Evolutionary conservation across 92 coral and sea anemone species (phyloP).

Genomic region (Porites evermanni): DNA sequence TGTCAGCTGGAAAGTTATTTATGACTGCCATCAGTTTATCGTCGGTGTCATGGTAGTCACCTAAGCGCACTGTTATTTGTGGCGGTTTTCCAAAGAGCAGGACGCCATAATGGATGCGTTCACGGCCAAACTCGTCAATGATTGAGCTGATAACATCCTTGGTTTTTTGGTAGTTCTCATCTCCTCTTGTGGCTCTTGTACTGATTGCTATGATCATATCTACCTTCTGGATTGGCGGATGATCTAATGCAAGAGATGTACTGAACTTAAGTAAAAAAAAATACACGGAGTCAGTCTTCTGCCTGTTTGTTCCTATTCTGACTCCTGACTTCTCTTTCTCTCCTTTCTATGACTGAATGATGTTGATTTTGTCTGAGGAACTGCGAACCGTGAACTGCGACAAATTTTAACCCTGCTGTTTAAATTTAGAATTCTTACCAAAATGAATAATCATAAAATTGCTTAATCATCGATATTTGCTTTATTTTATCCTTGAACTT

Average conservation of each 20-base stretch:
- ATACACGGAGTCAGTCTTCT: background rate
- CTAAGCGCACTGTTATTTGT: constrained; percentile 1
- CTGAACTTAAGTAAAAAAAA: background rate
- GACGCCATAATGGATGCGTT: constrained; percentile 41
- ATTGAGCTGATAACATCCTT: constrained; percentile 68
- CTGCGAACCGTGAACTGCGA: too few species aligned
- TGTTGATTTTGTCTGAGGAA: too few species aligned
- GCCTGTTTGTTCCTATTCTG: too few species aligned
- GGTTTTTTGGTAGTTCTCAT: constrained; percentile 63
- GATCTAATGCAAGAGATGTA: background rate
- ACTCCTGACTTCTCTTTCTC: too few species aligned
- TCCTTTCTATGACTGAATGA: too few species aligned
- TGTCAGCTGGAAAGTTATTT: background rate
- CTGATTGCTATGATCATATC: constrained; percentile 87
- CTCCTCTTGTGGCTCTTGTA: constrained; percentile 68
- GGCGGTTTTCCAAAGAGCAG: constrained; percentile 27
- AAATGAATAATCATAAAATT: too few species aligned
- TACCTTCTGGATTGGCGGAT: constrained; percentile 31
- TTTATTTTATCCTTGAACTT: too few species aligned
- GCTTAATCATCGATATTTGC: too few species aligned
- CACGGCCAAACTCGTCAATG: constrained; percentile 65
- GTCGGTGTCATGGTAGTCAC: background rate
- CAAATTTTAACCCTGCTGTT: too few species aligned
- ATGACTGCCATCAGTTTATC: constrained; percentile 5
- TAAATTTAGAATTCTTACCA: too few species aligned